Conservation (phyloP, 1,140 invertebrate genomes). For the Zaprionus ghesquierei region DNA sequence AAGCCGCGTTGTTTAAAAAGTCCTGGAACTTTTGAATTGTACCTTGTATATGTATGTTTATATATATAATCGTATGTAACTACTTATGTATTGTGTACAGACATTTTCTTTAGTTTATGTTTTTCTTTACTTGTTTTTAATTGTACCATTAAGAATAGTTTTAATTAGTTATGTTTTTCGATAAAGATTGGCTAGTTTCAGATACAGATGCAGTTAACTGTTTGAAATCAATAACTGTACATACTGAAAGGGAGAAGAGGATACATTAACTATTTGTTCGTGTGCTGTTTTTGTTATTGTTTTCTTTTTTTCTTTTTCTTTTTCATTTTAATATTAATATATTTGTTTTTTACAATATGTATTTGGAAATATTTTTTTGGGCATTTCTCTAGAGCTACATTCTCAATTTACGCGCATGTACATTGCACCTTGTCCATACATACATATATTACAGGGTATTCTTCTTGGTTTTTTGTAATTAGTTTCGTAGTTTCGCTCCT, state of each 20-base stretch:
- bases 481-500: conserved; percentile 2
- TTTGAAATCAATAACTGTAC: conserved; percentile 11
- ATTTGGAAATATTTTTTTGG: conserved; percentile 50
- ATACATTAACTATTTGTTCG: conserved; percentile 32
- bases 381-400: conserved; percentile 33
- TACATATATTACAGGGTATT: conserved; percentile 41
- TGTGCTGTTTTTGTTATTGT: conserved; percentile 19
- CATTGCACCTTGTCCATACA: conserved; percentile 34
- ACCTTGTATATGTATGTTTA: background rate
- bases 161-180: background rate
- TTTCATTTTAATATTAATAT: conserved; percentile 4
- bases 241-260: conserved; percentile 2
- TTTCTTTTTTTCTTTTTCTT: conserved; percentile 8
- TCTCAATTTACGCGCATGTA: conserved; percentile 21
- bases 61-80: conserved; percentile 15
- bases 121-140: conserved; percentile 11
- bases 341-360: conserved; percentile 43
- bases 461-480: conserved; percentile 6
- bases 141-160: conserved; percentile 18
- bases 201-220: conserved; percentile 18
- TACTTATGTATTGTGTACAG: conserved; percentile 3
- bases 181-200: conserved; percentile 35
- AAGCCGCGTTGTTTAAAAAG: too few species aligned
- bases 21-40: too few species aligned
- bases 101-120: background rate